Conservation (phyloP, 2,113 vertebrate species). For the Panurus biarmicus region DNA sequence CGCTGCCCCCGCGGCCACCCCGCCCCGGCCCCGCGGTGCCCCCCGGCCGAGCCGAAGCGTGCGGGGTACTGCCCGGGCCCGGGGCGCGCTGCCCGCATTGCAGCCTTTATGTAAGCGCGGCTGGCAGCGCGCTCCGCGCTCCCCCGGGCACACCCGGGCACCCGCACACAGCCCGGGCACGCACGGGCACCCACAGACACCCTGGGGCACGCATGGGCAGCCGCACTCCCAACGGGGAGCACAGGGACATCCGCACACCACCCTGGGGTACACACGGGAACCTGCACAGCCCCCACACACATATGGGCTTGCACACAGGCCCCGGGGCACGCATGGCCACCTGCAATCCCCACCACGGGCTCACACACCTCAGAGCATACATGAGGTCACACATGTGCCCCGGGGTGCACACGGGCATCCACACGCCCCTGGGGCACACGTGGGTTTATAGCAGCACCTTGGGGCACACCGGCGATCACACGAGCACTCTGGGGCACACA, state of each 20-base stretch:
- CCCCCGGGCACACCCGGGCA: background rate
- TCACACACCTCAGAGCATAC: background rate
- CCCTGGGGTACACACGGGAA: background rate
- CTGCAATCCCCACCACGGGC: background rate
- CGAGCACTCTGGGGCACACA: background rate
- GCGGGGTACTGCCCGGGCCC: background rate
- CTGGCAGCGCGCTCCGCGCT: background rate
- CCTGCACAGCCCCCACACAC: background rate
- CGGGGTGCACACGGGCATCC: background rate
- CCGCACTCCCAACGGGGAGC: too few species aligned
- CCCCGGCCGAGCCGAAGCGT: background rate
- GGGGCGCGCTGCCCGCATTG: slow-evolving; percentile 43
- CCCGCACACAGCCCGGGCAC: background rate
- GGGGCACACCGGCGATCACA: background rate
- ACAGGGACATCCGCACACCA: background rate
- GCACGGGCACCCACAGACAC: background rate
- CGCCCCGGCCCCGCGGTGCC: background rate
- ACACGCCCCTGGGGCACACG: background rate
- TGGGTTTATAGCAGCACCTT: background rate
- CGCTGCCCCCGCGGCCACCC: background rate
- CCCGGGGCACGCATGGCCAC: background rate
- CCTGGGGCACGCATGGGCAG: too few species aligned
- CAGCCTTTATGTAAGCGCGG: slow-evolving; percentile 58
- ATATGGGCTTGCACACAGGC: background rate
- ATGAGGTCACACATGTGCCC: background rate